Base-by-base conservation (phyloP, 2,797 vertebrate genomes). In the Gallinago stenura region DNA sequence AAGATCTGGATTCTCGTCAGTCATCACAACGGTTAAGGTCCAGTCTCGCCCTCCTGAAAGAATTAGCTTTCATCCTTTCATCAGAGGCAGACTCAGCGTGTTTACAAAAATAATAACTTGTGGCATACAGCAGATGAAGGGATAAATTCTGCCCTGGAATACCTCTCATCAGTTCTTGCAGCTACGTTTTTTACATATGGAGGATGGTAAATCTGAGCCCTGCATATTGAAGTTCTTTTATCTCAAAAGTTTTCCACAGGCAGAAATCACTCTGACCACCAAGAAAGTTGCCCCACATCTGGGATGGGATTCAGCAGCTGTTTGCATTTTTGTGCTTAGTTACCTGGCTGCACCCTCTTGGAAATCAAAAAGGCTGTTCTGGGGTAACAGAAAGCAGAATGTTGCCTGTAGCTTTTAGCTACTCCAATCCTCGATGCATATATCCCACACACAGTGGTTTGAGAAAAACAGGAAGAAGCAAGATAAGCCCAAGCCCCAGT, bases 361-460 rank as follows among this genome's bases (percentile, higher is more conserved):
- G 71, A 92, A 97, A 85, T 83, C 41, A 83, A 60, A 95, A 93
- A 84, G 79, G 68, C 75, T 91, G 35, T 90, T 68, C 77, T 83
- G 50, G 75, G 61, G 56, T 77, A 92, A 92, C 35, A 80, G 78
- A 95, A 87, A 87, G 75, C 4, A 8, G 88, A 93, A 93, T 26
- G 14, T 89, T 96, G 96, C 93, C 91, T 90, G 86, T 95, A 97
- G 95, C 91, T 96, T 96, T 91, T 50, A 93, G 62, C 73, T 68
- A 37, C 71, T 94, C 81, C 94, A 92, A 22, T 75, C 78, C 70
- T 92, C 7, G 0, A 60, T 1, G 0, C 50, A 68, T 35, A 57
- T 95, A 96, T 96, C 94, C 91, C 94, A 93, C 90, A 95, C 95
- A 97, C 90, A 20, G 92, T 70, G 78, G 78, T 96, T 95, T 94